Evolutionary conservation across 2,888 invertebrate species (phyloP).

Genomic region (Micropterix aruncella): DNA sequence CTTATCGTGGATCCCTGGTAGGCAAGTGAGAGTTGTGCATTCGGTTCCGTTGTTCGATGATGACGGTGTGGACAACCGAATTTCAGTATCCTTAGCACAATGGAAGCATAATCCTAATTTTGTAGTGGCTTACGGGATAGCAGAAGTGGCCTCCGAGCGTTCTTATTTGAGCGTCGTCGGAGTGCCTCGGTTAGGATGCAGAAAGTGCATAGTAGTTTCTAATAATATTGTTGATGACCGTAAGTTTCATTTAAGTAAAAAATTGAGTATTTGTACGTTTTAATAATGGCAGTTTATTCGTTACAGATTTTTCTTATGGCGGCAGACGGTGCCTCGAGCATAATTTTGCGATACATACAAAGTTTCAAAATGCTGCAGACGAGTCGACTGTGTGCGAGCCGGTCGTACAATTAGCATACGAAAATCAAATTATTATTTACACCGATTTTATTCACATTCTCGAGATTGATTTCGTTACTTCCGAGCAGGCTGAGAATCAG

Average conservation of each 20-base stretch:
- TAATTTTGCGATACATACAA: constrained; percentile 84
- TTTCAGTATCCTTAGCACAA: constrained; percentile 46
- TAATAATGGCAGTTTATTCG: constrained; percentile 13
- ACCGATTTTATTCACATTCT: constrained; percentile 78
- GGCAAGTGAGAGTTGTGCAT: constrained; percentile 28
- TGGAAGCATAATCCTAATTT: constrained; percentile 45
- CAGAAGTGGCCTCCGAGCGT: constrained; percentile 30
- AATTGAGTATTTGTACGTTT: background rate
- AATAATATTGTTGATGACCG: constrained; percentile 34
- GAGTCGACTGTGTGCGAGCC: constrained; percentile 69
- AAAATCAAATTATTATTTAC: constrained; percentile 66
- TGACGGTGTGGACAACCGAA: constrained; percentile 43
- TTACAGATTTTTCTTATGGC: constrained; percentile 38
- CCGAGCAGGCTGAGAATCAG: constrained; percentile 22
- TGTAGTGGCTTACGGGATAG: constrained; percentile 44
- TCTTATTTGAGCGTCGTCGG: constrained; percentile 38
- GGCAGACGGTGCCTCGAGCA: constrained; percentile 71
- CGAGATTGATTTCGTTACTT: constrained; percentile 40
- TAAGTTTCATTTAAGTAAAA: constrained; percentile 14
- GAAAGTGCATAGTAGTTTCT: constrained; percentile 40
- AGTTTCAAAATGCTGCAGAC: constrained; percentile 79
- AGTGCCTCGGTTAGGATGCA: constrained; percentile 48
- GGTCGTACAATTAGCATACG: constrained; percentile 51
- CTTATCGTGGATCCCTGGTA: constrained; percentile 32
- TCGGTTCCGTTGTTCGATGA: constrained; percentile 45